A percentile compares a stretch with the other conserved stretches of the same genome.
Conservation (phyloP, 2,888 invertebrate genomes). For the Stenodema calcarata region DNA sequence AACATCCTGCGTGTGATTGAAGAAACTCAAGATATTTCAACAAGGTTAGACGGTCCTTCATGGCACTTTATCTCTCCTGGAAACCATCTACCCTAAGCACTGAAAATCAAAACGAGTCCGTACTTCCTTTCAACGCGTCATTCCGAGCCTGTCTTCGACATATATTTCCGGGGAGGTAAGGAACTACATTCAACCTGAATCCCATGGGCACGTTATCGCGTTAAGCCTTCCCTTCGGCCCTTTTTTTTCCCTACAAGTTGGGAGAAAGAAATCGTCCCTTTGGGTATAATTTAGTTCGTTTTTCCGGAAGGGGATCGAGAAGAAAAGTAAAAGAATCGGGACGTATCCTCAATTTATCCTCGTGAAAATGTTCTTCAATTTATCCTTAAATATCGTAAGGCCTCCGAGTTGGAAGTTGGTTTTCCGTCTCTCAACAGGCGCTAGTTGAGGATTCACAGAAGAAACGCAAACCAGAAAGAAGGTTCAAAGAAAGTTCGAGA, state of each 20-base stretch:
- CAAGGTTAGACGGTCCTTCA: no score
- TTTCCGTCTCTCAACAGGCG: neutral
- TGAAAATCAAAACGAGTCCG: neutral
- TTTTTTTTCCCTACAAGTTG: neutral
- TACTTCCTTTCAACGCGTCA: neutral
- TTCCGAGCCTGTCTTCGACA: neutral
- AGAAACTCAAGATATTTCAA: no score
- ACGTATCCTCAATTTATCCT: neutral
- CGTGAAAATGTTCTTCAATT: neutral
- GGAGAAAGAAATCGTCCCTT: constrained; percentile 15
- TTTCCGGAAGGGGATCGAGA: neutral
- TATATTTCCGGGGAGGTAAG: neutral
- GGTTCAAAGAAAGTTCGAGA: neutral
- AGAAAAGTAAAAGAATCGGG: neutral
- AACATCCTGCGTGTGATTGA: no score
- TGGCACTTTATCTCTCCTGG: no score
- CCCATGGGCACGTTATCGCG: constrained; percentile 10
- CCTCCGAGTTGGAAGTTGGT: neutral
- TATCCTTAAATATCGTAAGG: neutral
- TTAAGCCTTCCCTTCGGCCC: neutral
- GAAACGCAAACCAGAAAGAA: neutral
- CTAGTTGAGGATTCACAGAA: neutral
- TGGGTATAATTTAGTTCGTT: constrained; percentile 10
- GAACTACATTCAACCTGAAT: neutral
- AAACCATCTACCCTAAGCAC: neutral